Conservation (phyloP, 30 jellyfish, hydroid and myxozoan species). For the Turritopsis dohrnii region DNA sequence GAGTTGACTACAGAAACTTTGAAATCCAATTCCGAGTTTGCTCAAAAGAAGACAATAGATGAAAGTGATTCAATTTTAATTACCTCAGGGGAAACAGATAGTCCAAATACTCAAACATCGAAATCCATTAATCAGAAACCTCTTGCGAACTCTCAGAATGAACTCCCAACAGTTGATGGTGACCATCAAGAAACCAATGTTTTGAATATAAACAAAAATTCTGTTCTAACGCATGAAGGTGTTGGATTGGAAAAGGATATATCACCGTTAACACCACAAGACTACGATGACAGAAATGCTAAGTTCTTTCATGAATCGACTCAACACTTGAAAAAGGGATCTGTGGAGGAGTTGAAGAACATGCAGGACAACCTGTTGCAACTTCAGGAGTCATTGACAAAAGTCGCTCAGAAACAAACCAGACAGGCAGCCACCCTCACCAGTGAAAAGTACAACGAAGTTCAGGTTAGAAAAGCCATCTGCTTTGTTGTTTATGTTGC, state of each 20-base stretch:
- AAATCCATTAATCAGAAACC: background rate
- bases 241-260: background rate
- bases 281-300: background rate
- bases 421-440: slow-evolving; percentile 87
- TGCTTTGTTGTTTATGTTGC: background rate
- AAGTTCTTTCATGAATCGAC: background rate
- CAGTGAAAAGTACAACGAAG: slow-evolving; percentile 70
- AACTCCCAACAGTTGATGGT: background rate
- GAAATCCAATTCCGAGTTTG: too few relatives aligned
- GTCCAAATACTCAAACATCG: background rate
- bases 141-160: background rate
- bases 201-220: background rate
- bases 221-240: background rate
- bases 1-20: too few relatives aligned
- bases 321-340: background rate
- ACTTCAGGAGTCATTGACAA: slow-evolving; percentile 36
- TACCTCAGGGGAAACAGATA: background rate
- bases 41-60: background rate
- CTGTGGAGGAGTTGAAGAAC: slow-evolving; percentile 42
- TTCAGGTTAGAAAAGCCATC: slow-evolving; percentile 58
- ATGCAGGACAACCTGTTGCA: slow-evolving; percentile 34
- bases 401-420: slow-evolving; percentile 49
- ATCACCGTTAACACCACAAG: background rate
- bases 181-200: background rate
- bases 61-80: background rate